Conservation (phyloP, 2,888 invertebrate species). For the Xestia ashworthii region DNA sequence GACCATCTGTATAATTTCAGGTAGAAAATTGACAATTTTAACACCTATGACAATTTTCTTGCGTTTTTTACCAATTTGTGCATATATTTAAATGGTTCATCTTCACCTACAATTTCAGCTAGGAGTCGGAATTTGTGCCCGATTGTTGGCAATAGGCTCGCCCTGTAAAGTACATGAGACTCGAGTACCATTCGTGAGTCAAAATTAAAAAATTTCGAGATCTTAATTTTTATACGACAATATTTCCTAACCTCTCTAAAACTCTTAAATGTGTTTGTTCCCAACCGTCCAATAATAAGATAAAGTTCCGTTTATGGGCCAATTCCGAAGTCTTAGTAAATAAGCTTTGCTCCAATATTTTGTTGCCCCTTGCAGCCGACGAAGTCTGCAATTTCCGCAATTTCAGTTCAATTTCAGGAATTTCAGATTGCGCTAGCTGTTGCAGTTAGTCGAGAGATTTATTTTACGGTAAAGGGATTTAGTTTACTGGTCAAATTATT, state of each 20-base stretch:
- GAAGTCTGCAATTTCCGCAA: constrained; percentile 48
- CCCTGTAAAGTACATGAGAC: too few species aligned
- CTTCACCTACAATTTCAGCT: too few species aligned
- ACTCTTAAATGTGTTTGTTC: not conserved
- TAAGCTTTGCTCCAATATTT: constrained; percentile 38
- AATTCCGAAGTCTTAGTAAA: constrained; percentile 17
- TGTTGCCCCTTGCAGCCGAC: constrained; percentile 4
- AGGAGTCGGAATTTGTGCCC: not conserved
- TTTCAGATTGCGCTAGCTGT: constrained; percentile 4
- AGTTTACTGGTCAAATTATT: not conserved
- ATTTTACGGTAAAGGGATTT: not conserved
- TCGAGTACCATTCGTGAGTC: not conserved
- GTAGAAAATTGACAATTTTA: not conserved
- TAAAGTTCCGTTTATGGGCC: constrained; percentile 29
- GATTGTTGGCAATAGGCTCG: not conserved
- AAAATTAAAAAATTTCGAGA: not conserved
- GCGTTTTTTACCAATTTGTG: too few species aligned
- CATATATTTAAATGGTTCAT: too few species aligned
- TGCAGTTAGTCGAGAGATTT: constrained; percentile 2
- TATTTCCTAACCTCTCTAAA: not conserved
- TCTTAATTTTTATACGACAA: not conserved
- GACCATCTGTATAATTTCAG: not conserved
- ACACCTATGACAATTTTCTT: too few species aligned
- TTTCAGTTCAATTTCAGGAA: constrained; percentile 9
- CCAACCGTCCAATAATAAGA: constrained; percentile 42